These are phyloP conservation scores for Oriolus oriolus DNA, from an alignment of 2,113 vertebrate genomes.

Conservation along the genomic window DNA sequence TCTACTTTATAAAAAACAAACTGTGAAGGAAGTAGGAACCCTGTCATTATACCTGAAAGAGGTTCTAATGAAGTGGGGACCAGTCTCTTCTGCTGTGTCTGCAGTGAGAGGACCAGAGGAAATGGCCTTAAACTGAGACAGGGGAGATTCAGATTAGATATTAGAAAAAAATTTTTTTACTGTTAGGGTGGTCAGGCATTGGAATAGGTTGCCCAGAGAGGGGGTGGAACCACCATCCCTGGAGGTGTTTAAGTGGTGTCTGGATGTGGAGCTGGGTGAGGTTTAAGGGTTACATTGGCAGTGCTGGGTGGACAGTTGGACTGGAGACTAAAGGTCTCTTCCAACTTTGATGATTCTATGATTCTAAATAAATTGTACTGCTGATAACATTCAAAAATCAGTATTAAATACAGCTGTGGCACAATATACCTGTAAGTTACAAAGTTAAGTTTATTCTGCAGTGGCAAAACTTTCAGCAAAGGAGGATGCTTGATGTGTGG, in stretches of 20 bases:
- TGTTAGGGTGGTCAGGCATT: background rate
- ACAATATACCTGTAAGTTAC: background rate
- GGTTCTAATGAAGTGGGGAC: background rate
- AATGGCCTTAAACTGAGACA: background rate
- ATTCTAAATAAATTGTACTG: background rate
- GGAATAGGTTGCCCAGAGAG: background rate
- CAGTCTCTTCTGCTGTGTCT: background rate
- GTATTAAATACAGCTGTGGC: background rate
- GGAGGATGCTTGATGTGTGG: background rate
- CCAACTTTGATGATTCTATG: background rate
- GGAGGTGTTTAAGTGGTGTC: background rate
- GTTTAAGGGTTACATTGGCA: background rate
- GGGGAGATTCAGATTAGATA: background rate
- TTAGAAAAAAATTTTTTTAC: background rate
- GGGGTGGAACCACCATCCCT: background rate
- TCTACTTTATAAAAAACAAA: background rate
- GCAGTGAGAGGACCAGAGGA: background rate
- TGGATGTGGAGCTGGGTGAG: fast-evolving
- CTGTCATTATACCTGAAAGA: background rate
- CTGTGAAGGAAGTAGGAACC: background rate
- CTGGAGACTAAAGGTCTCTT: background rate
- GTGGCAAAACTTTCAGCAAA: background rate
- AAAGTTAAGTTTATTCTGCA: background rate
- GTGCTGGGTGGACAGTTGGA: background rate
- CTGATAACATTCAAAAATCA: background rate